Evolutionary conservation across 2,797 vertebrate genomes (phyloP).

Genomic region (Microtus obscurus): DNA sequence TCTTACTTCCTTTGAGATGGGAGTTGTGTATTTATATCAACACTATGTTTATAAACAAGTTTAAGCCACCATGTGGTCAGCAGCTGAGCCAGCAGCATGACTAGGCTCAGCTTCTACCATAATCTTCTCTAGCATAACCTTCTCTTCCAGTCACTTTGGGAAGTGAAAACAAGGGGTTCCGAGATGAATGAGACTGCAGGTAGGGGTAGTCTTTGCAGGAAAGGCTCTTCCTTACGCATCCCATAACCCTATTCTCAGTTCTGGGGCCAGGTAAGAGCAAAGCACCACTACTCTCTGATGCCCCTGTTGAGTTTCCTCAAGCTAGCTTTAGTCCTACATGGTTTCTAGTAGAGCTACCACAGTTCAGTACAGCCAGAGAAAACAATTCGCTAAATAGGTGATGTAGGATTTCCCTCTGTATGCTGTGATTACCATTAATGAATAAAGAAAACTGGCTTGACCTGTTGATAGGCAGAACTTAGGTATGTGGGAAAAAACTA

Average conservation of each 20-base stretch:
- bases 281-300: not conserved
- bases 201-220: not conserved
- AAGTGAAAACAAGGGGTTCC: not conserved
- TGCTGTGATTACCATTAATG: too few relatives aligned
- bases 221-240: not conserved
- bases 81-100: not conserved
- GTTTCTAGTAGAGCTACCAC: constrained; percentile 10
- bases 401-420: too few relatives aligned
- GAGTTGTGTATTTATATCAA: not conserved
- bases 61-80: not conserved
- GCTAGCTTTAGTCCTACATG: constrained; percentile 6
- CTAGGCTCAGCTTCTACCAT: too few relatives aligned
- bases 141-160: not conserved
- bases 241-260: not conserved
- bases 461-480: too few relatives aligned
- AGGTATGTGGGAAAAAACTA: too few relatives aligned
- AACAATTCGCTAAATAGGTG: constrained; percentile 59
- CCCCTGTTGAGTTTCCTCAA: constrained; percentile 59
- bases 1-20: not conserved
- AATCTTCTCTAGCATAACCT: too few relatives aligned
- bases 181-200: not conserved
- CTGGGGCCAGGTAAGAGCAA: not conserved
- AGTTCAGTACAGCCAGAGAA: constrained; percentile 59
- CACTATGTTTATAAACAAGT: not conserved
- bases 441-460: too few relatives aligned